Conservation (phyloP, 2,797 vertebrate genomes). For the Aldrovandia affinis region DNA sequence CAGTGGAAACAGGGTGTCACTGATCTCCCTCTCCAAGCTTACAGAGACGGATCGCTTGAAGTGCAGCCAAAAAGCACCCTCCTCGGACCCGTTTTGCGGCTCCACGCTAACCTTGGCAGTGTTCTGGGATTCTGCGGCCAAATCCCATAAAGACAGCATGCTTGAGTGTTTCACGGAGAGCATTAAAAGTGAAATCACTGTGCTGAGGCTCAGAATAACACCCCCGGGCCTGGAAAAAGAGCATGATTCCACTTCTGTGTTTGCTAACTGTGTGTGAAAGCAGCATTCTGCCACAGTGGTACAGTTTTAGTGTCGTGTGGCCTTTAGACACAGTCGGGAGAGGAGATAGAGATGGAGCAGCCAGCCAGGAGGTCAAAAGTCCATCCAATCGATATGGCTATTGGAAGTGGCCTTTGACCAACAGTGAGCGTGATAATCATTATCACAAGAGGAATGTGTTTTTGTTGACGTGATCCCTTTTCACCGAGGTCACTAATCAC, state of each 20-base stretch:
- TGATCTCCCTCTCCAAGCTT: background rate
- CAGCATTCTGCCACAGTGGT: background rate
- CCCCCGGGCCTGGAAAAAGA: background rate
- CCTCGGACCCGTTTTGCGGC: background rate
- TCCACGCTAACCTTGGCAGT: background rate
- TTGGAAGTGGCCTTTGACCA: background rate
- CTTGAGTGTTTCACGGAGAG: background rate
- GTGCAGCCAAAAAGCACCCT: background rate
- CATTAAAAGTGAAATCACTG: slow-evolving; percentile 15
- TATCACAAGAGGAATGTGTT: slow-evolving; percentile 3
- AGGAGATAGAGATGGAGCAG: slow-evolving; percentile 8
- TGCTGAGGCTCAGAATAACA: background rate
- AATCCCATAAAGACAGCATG: background rate
- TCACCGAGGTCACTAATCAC: background rate
- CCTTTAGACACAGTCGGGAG: background rate
- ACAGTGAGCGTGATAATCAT: background rate
- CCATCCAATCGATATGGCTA: slow-evolving; percentile 10
- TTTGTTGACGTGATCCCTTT: background rate
- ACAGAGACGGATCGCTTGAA: background rate
- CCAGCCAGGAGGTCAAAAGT: background rate
- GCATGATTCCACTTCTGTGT: background rate
- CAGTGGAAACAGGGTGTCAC: background rate
- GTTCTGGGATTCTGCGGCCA: background rate
- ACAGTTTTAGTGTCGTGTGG: background rate
- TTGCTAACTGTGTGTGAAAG: background rate